Percentiles rank a stretch among this genome's conserved stretches.
Evolutionary conservation across 2,797 vertebrate genomes (phyloP).

Genomic region (Kryptopterus vitreolus): DNA sequence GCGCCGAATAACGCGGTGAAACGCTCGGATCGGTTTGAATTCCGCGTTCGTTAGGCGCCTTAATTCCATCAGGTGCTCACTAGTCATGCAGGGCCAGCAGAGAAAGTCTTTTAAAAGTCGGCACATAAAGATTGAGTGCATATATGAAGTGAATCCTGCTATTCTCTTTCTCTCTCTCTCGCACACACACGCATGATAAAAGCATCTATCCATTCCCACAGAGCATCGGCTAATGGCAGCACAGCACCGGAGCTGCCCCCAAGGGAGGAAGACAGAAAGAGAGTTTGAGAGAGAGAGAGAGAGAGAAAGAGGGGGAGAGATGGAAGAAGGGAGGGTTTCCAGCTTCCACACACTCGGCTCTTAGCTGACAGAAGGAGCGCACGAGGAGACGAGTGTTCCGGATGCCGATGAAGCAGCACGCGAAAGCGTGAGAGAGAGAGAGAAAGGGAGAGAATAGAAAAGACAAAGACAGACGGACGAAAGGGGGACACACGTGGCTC

Average conservation of each 20-base stretch:
- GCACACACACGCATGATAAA: conserved; percentile 61
- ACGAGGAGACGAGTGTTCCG: conserved; percentile 36
- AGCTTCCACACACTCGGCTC: conserved; percentile 46
- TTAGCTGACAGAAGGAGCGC: conserved; percentile 46
- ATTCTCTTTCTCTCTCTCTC: neutral
- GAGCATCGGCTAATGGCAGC: conserved; percentile 54
- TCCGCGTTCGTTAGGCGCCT: no score
- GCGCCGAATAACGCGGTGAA: neutral
- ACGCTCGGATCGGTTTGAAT: neutral
- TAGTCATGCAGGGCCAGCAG: neutral
- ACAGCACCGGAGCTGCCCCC: conserved; percentile 53
- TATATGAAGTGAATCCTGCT: conserved; percentile 20
- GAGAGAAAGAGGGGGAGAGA: conserved; percentile 42
- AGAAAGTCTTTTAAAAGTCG: conserved; percentile 17
- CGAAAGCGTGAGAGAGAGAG: conserved; percentile 39
- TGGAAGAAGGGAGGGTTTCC: conserved; percentile 40
- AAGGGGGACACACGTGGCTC: conserved; percentile 23
- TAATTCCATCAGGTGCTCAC: neutral
- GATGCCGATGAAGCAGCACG: conserved; percentile 21
- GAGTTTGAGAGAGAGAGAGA: conserved; percentile 32
- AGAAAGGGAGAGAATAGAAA: conserved; percentile 6
- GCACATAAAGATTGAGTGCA: neutral
- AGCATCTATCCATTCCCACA: conserved; percentile 53
- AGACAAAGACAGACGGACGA: conserved; percentile 39
- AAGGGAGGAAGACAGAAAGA: conserved; percentile 52